Conservation (phyloP, 2,888 invertebrate genomes). For the Thereva nobilitata region DNA sequence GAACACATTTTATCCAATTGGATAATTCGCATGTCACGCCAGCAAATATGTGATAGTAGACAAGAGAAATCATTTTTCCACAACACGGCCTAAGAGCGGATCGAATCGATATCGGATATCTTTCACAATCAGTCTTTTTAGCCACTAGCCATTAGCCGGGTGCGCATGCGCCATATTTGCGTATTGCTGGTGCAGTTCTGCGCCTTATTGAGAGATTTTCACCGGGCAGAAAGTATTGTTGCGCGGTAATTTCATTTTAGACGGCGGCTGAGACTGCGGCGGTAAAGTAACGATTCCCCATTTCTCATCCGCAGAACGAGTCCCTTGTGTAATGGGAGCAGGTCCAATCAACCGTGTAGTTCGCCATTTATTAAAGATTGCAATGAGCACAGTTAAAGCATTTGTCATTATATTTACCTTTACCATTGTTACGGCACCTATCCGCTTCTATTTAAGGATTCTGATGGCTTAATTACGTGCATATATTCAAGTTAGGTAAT, state of each 20-base stretch:
- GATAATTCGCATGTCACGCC: too few relatives aligned
- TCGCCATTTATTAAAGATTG: conserved; percentile 29
- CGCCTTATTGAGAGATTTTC: conserved; percentile 26
- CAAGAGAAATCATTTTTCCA: too few relatives aligned
- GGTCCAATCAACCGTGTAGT: conserved; percentile 33
- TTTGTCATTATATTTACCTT: conserved; percentile 17
- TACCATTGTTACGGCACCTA: conserved; percentile 19
- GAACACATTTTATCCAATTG: too few relatives aligned
- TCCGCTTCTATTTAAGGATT: conserved; percentile 18
- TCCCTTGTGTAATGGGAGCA: conserved; percentile 11
- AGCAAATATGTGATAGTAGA: too few relatives aligned
- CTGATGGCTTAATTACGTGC: conserved; percentile 19
- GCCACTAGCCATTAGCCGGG: too few relatives aligned
- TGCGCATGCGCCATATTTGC: too few relatives aligned
- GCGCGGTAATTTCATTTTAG: background rate
- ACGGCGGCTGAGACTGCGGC: too few relatives aligned
- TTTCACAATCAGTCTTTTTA: too few relatives aligned
- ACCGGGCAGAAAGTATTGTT: conserved; percentile 11
- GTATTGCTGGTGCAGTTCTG: background rate
- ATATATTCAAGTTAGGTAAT: too few relatives aligned
- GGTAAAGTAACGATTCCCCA: conserved; percentile 13
- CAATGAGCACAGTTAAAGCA: conserved; percentile 27
- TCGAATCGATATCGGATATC: too few relatives aligned
- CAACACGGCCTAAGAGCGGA: too few relatives aligned
- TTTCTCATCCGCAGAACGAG: conserved; percentile 26